A percentile compares a stretch with the other conserved stretches of the same genome.
Evolutionary conservation across 2,113 vertebrate genomes (phyloP).

Genomic region (Aviceda subcristata): DNA sequence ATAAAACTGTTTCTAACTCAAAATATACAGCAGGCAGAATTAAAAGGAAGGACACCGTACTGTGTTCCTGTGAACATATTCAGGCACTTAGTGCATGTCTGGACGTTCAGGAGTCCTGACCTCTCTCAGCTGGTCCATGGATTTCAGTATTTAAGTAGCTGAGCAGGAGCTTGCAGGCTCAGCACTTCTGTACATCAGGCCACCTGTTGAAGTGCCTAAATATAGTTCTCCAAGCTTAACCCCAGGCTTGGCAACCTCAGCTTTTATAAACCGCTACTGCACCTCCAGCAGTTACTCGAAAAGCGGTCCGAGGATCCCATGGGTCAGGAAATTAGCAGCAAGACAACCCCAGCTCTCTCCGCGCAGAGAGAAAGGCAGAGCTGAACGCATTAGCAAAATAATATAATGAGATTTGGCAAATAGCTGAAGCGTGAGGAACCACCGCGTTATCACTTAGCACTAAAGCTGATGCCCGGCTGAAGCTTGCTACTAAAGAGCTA

Average conservation of each 20-base stretch:
- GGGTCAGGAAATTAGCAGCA: neutral
- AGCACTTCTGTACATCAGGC: conserved; percentile 28
- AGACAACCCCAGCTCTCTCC: neutral
- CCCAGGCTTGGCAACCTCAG: neutral
- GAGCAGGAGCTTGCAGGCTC: conserved; percentile 42
- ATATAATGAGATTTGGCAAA: conserved; percentile 13
- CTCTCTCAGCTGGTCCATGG: neutral
- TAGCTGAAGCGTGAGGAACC: neutral
- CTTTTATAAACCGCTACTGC: neutral
- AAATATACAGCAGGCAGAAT: neutral
- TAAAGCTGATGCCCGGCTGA: neutral
- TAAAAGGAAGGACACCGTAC: neutral
- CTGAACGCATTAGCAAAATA: conserved; percentile 7
- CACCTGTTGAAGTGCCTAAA: conserved; percentile 56
- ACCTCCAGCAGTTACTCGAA: neutral
- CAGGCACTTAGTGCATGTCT: neutral
- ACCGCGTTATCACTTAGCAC: rapidly evolving
- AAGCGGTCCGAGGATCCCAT: neutral
- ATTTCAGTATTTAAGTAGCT: conserved; percentile 53
- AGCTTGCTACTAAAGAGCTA: neutral
- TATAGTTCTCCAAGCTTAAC: conserved; percentile 32
- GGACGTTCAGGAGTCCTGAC: neutral
- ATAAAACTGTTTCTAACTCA: neutral
- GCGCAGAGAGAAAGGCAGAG: neutral
- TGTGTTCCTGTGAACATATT: neutral